Evolutionary conservation across 92 coral and sea anemone genomes (phyloP).

Genomic region (Galaxea fascicularis): DNA sequence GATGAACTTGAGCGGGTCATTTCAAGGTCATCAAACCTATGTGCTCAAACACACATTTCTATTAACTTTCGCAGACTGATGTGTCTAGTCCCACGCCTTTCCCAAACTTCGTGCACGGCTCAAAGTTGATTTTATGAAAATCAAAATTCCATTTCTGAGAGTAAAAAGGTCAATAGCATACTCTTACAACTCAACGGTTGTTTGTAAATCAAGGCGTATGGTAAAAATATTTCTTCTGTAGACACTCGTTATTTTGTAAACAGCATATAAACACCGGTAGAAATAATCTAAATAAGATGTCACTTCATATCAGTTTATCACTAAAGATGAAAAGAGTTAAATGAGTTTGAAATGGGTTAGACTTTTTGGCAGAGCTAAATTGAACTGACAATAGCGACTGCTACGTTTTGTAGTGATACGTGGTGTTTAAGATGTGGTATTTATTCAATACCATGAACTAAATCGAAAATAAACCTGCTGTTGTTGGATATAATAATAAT

Average conservation of each 20-base stretch:
- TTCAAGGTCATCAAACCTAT: not conserved
- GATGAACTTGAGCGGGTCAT: not conserved
- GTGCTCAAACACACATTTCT: not conserved
- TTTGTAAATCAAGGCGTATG: not conserved
- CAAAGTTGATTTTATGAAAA: too few species aligned
- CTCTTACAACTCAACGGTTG: not conserved
- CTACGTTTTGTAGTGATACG: not conserved
- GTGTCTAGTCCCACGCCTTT: not conserved
- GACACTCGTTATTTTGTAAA: not conserved
- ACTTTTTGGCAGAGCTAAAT: not conserved
- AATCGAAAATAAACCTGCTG: not conserved
- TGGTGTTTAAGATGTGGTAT: not conserved
- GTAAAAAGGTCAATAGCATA: too few species aligned
- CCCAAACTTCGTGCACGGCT: too few species aligned
- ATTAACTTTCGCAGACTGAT: not conserved
- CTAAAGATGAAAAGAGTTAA: not conserved
- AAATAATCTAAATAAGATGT: not conserved
- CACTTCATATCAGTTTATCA: not conserved
- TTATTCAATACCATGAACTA: not conserved
- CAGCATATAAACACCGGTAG: slow-evolving; percentile 4
- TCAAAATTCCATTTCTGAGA: too few species aligned
- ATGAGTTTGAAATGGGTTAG: not conserved
- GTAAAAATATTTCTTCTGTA: not conserved
- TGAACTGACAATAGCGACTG: not conserved
- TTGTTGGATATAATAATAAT: slow-evolving; percentile 11